phyloP scores from a whole-genome alignment of 64 coral and sea anemone genomes.

The Acropora yongei region DNA sequence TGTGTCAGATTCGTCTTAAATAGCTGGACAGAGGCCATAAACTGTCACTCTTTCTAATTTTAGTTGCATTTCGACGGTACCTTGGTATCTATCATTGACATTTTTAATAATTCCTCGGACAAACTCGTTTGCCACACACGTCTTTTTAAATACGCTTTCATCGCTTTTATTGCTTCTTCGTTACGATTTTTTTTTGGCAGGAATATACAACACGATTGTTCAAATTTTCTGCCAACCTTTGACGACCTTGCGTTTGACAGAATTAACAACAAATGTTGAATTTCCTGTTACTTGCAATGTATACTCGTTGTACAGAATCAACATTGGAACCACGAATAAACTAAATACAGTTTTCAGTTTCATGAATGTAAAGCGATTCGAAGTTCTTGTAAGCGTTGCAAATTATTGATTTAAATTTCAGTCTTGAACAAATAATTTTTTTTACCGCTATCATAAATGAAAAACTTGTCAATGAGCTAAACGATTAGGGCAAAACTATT shows the following conservation, averaged over 20 bases:
- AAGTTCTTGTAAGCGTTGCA: background rate
- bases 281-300: background rate
- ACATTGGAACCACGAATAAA: background rate
- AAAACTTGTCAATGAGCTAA: conserved; percentile 7
- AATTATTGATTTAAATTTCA: background rate
- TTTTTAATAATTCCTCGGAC: background rate
- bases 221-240: background rate
- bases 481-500: background rate
- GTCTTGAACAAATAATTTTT: background rate
- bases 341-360: background rate
- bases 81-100: background rate
- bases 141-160: background rate
- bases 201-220: too few relatives aligned
- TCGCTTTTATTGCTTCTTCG: background rate
- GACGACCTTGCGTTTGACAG: background rate
- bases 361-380: background rate
- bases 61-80: background rate
- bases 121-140: background rate
- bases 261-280: background rate
- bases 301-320: conserved; percentile 12
- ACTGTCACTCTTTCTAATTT: background rate
- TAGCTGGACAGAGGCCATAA: too few relatives aligned
- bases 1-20: background rate
- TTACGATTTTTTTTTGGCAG: background rate
- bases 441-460: background rate